Conservation (phyloP, 2,888 invertebrate species). For the Eupithecia centaureata region DNA sequence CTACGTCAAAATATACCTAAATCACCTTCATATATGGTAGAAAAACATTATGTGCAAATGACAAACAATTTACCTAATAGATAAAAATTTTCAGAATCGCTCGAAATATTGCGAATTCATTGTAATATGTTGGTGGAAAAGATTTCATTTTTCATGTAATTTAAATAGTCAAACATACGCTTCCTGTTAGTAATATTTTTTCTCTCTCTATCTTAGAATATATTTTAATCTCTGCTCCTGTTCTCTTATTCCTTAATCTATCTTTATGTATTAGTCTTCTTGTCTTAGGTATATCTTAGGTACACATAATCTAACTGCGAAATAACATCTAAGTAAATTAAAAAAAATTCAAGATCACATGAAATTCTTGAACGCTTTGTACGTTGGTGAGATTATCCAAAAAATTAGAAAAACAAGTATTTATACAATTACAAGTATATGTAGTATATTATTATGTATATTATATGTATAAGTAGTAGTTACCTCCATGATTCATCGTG, state of each 20-base stretch:
- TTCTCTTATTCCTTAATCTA: slow-evolving; percentile 2
- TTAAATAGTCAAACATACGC: not conserved
- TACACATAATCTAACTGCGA: slow-evolving; percentile 47
- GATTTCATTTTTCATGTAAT: not conserved
- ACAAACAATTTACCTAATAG: not conserved
- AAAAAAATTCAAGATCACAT: too few relatives aligned
- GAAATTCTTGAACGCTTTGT: not conserved
- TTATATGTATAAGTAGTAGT: not conserved
- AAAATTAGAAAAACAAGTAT: too few relatives aligned
- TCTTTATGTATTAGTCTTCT: slow-evolving; percentile 3
- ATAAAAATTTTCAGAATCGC: not conserved
- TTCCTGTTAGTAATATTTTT: not conserved
- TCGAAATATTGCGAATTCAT: not conserved
- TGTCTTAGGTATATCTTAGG: slow-evolving; percentile 7
- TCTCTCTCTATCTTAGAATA: slow-evolving; percentile 1
- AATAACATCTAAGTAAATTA: slow-evolving; percentile 10
- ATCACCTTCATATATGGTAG: not conserved
- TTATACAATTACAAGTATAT: too few relatives aligned
- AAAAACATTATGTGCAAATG: not conserved
- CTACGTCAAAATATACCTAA: not conserved
- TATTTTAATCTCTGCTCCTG: not conserved
- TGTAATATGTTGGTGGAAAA: not conserved
- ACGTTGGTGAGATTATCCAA: not conserved
- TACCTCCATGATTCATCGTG: not conserved
- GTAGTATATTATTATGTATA: too few relatives aligned